Evolutionary conservation across 2,797 vertebrate species (phyloP).

Genomic region (Gobionotothen gibberifrons): DNA sequence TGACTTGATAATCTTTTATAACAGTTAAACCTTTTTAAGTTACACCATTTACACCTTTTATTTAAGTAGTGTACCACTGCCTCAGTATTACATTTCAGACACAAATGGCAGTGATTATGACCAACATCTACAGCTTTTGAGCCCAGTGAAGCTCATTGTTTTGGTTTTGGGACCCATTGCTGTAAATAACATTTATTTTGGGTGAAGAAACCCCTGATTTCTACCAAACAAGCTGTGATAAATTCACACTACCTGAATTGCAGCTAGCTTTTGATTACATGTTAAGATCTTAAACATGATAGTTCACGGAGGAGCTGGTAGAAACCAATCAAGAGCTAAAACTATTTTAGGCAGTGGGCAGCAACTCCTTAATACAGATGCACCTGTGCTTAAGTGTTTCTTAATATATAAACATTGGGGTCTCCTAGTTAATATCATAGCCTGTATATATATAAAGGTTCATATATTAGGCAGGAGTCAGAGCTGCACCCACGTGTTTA

Average conservation of each 20-base stretch:
- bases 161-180: neutral
- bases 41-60: too few species aligned
- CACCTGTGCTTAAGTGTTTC: too few species aligned
- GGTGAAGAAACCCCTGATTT: neutral
- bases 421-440: neutral
- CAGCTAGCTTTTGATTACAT: neutral
- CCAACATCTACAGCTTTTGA: neutral
- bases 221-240: too few species aligned
- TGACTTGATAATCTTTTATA: slow-evolving; percentile 14
- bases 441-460: too few species aligned
- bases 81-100: neutral
- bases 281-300: neutral
- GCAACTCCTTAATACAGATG: too few species aligned
- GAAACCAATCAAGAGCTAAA: slow-evolving; percentile 7
- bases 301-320: neutral
- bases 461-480: neutral
- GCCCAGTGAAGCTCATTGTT: neutral
- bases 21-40: neutral
- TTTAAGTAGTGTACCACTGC: neutral
- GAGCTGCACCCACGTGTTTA: neutral
- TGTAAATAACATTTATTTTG: too few species aligned
- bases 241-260: too few species aligned
- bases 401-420: neutral
- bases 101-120: neutral
- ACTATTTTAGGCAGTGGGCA: too few species aligned